A percentile compares a stretch with the other conserved stretches of the same genome.
phyloP scores from a whole-genome alignment of 2,888 invertebrate genomes.

The Eurytoma adleriae region DNA sequence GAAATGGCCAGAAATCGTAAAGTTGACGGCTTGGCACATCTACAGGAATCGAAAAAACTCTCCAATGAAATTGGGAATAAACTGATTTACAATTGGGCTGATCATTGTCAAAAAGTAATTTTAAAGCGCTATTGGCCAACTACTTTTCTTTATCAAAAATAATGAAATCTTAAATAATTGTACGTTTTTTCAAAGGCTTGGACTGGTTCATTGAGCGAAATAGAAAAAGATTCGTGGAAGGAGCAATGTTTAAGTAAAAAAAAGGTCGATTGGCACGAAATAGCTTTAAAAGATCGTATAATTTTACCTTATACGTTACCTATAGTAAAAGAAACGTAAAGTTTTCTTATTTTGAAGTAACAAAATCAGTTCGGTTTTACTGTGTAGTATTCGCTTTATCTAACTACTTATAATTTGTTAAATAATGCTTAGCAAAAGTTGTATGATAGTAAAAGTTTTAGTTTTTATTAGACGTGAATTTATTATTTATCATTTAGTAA shows the following conservation, averaged over 20 bases:
- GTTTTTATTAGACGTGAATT: too few relatives aligned
- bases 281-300: conserved; percentile 72
- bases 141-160: neutral
- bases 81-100: conserved; percentile 77
- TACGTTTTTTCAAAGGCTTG: conserved; percentile 76
- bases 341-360: too few relatives aligned
- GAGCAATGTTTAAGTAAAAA: conserved; percentile 76
- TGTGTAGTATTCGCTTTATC: too few relatives aligned
- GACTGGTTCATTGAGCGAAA: conserved; percentile 76
- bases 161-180: neutral
- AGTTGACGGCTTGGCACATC: conserved; percentile 70
- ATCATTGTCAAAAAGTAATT: conserved; percentile 78
- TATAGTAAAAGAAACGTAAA: conserved; percentile 67
- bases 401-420: too few relatives aligned
- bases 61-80: conserved; percentile 74
- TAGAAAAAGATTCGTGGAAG: conserved; percentile 77
- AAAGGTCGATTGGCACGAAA: conserved; percentile 76
- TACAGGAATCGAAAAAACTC: conserved; percentile 74
- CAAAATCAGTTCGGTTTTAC: too few relatives aligned
- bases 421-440: too few relatives aligned
- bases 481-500: too few relatives aligned
- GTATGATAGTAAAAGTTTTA: too few relatives aligned
- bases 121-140: neutral
- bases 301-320: conserved; percentile 77
- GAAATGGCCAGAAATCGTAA: conserved; percentile 76